phyloP scores from a whole-genome alignment of 2,797 vertebrate genomes.

The Pagetopsis macropterus region DNA sequence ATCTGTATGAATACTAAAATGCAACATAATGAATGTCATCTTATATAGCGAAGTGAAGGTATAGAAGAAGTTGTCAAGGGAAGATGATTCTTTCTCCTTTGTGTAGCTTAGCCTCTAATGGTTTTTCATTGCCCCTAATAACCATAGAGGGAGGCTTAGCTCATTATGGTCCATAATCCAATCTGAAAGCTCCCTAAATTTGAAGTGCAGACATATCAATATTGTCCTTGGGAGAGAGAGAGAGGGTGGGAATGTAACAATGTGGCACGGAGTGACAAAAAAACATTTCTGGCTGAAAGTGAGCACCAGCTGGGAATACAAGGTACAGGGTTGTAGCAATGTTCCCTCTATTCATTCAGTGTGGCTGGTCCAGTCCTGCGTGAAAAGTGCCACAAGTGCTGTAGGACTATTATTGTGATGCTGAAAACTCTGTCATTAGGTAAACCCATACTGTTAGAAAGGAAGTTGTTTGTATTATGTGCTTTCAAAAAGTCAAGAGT shows the following conservation, averaged over 20 bases:
- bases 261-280: conserved; percentile 15
- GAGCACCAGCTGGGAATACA: conserved; percentile 49
- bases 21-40: conserved; percentile 14
- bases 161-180: conserved; percentile 75
- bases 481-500: not conserved
- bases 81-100: conserved; percentile 48
- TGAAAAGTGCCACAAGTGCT: conserved; percentile 17
- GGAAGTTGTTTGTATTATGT: conserved; percentile 14
- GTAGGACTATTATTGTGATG: conserved; percentile 22
- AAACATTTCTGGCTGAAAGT: conserved; percentile 39
- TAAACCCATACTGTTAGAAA: conserved; percentile 16
- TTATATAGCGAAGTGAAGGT: conserved; percentile 14
- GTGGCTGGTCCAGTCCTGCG: conserved; percentile 30
- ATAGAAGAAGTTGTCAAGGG: conserved; percentile 22
- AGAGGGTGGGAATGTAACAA: conserved; percentile 55
- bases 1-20: conserved; percentile 21
- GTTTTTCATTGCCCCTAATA: conserved; percentile 67
- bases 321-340: conserved; percentile 36
- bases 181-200: conserved; percentile 62
- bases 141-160: conserved; percentile 63
- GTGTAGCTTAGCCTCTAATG: conserved; percentile 57
- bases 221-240: conserved; percentile 68
- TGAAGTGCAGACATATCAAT: conserved; percentile 66
- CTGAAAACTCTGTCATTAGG: conserved; percentile 16
- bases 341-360: conserved; percentile 34